These are phyloP conservation scores for Platorchestia sp. DNA, from an alignment of 1,140 invertebrate species.

Conservation along the genomic window DNA sequence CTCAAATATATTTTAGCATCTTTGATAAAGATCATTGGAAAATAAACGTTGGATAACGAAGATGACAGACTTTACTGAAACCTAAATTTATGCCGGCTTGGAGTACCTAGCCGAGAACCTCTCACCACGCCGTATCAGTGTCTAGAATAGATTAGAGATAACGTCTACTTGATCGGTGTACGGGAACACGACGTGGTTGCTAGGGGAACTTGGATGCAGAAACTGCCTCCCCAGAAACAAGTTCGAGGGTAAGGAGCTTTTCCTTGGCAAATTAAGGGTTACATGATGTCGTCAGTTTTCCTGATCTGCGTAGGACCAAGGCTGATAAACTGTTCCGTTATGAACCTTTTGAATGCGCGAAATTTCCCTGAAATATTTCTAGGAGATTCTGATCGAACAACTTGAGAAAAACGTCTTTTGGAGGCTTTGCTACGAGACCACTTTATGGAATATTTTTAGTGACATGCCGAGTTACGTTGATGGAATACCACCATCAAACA, in stretches of 20 bases:
- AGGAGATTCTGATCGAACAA: too few relatives aligned
- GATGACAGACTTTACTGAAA: background rate
- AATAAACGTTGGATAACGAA: background rate
- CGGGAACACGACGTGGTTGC: background rate
- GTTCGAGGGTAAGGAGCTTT: background rate
- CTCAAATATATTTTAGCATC: too few relatives aligned
- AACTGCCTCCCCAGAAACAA: background rate
- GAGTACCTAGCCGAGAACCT: background rate
- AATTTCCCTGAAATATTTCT: background rate
- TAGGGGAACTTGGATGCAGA: background rate
- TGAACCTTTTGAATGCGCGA: background rate
- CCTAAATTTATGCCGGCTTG: background rate
- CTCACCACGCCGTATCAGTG: background rate
- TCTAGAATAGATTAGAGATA: conserved; percentile 10
- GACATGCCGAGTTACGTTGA: too few relatives aligned
- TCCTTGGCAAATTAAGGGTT: background rate
- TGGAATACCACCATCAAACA: too few relatives aligned
- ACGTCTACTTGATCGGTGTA: background rate
- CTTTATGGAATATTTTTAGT: too few relatives aligned
- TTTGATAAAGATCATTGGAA: background rate
- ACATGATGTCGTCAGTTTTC: background rate
- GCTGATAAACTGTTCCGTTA: background rate
- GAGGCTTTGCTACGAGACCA: too few relatives aligned
- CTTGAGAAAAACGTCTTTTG: too few relatives aligned
- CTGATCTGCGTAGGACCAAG: background rate